Percentiles rank a stretch among this genome's conserved stretches.
Conservation (phyloP, 2,113 vertebrate species). For the Ceuthmochares aereus region DNA sequence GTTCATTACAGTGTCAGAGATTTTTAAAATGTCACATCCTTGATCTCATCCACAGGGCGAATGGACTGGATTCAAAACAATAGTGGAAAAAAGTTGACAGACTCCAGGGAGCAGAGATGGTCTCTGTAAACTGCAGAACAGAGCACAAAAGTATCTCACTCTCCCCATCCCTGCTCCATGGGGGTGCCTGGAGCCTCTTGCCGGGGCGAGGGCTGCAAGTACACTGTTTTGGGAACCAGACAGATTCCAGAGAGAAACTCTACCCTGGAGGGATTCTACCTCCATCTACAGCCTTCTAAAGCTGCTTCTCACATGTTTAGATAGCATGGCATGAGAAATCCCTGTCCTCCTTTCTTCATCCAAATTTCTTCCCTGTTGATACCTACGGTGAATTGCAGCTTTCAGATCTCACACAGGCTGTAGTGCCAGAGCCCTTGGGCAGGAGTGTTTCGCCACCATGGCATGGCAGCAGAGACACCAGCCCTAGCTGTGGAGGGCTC, state of each 20-base stretch:
- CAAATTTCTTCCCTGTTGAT: not conserved
- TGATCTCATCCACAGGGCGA: not conserved
- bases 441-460: fast-evolving
- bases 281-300: not conserved
- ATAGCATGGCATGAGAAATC: not conserved
- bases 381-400: not conserved
- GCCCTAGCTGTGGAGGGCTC: fast-evolving
- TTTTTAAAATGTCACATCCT: constrained; percentile 18
- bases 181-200: not conserved
- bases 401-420: not conserved
- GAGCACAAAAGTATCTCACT: not conserved
- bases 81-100: not conserved
- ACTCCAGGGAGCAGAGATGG: not conserved
- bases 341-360: not conserved
- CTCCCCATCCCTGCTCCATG: not conserved
- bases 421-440: not conserved
- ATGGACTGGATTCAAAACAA: not conserved
- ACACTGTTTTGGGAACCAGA: not conserved
- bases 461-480: not conserved
- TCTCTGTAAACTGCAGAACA: not conserved
- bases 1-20: not conserved
- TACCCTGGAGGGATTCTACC: not conserved
- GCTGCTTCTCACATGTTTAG: not conserved
- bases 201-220: not conserved
- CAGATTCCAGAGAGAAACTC: not conserved